Conservation (phyloP, 2,113 vertebrate genomes). For the Oncorhynchus nerka region DNA sequence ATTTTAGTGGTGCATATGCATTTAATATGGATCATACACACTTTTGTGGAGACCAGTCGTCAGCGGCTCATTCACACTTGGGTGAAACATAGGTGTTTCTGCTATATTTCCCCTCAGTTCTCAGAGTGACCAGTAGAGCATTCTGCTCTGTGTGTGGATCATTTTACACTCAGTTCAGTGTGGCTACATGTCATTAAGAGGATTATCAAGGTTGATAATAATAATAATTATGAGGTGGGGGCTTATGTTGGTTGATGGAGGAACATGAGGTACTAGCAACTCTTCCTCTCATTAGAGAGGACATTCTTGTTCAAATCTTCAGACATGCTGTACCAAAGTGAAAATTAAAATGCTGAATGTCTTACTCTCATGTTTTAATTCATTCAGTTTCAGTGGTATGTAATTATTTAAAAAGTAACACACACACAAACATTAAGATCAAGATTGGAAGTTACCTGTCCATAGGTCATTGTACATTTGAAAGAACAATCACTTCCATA, state of each 20-base stretch:
- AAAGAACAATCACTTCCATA: not conserved
- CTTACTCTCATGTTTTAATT: not conserved
- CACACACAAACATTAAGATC: not conserved
- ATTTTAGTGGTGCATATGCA: too few relatives aligned
- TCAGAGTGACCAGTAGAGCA: not conserved
- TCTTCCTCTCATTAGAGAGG: not conserved
- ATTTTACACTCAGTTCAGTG: not conserved
- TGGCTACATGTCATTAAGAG: not conserved
- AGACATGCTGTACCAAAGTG: too few relatives aligned
- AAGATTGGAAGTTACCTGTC: too few relatives aligned
- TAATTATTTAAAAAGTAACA: not conserved
- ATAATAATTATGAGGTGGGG: too few relatives aligned
- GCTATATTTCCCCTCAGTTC: too few relatives aligned
- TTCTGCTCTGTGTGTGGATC: not conserved
- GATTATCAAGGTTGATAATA: not conserved
- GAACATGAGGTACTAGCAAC: not conserved
- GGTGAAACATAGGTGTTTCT: too few relatives aligned
- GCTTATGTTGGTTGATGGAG: too few relatives aligned
- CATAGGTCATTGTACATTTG: too few relatives aligned
- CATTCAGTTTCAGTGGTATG: not conserved
- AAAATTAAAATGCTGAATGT: too few relatives aligned
- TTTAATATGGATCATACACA: too few relatives aligned
- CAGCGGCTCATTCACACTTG: too few relatives aligned
- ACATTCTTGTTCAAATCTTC: not conserved
- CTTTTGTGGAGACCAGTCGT: too few relatives aligned